Evolutionary conservation across 2,888 invertebrate species (phyloP), one percentile per base, ranked within the genome.

Genomic region (Lithophane socia): DNA sequence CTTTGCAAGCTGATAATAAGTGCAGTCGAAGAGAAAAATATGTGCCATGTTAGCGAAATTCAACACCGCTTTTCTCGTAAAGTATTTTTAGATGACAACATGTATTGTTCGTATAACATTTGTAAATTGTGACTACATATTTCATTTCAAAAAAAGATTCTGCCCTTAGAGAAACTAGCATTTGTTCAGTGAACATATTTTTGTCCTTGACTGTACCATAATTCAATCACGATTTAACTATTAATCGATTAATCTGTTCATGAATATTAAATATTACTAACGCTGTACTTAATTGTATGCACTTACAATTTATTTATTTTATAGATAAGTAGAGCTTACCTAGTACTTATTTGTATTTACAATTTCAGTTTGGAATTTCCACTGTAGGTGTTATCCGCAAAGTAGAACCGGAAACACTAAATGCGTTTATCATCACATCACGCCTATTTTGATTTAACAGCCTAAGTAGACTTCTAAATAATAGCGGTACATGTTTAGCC

Each of bases 151-250:
- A 0, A 18, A 0, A 8, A n/a, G 3, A 21, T 56, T 37, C 8
- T 12, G 13, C 9, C 12, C 21, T 44, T 12, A 8, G 18, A 44
- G 16, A 44, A 24, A 71, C 21, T 72, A 7, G 2, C 12, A 10
- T 49, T 29, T 29, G 0, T 75, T 52, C 1, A 52, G 3, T 44
- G n/a, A 52, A 52, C 16, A 61, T 37, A 42, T 47, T 58, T 61
- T 47, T 64, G 24, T 4, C 16, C 58, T 58, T 52, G 37, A 37
- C 29, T 60, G 64, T 76, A 58, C 49, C 52, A 75, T 16, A 49
- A 70, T 75, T 54, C 21, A 70, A 61, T 75, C 60, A 75, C 79
- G 64, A 69, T 69, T 60, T 47, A 0, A 52, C 18, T 63, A 29
- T 37, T 73, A 61, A 54, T 24, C 9, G 2, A 52, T 47, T 52